Base-by-base conservation (phyloP, 2,888 invertebrate genomes). In the Melolontha melolontha region DNA sequence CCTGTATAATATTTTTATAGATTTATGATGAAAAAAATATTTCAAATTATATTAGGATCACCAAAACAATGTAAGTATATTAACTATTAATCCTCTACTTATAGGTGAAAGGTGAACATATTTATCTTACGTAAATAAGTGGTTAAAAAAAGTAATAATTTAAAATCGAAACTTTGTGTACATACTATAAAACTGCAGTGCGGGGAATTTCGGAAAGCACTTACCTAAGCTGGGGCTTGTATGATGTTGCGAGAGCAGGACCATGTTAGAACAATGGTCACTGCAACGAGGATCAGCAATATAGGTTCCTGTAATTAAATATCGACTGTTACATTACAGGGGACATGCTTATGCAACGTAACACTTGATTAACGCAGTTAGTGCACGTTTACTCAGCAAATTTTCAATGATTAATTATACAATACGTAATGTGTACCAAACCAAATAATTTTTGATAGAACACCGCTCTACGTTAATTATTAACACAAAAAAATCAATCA, bases 221-320 rank as follows among this genome's bases (percentile, higher is more conserved):
- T 62, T 62, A 62, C 59, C 68, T 68, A 68, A 55, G 55, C 54
- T 62, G 29, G 68, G 68, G 55, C 64, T 68, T 63, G 68, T 68
- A 47, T 68, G 68, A 40, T 68, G 68, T 55, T 68, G 68, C 17
- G 64, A 51, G 17, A 68, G 68, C 49, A 68, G 68, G 40, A 68
- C 55, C 63, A 68, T 64, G 47, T 68, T 64, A 49, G 68, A 64
- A 54, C 68, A 68, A 51, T 64, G 68, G 62, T 68, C 68, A 49
- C 68, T 68, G 68, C 68, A 68, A 34, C 68, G 64, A 22, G 68
- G 68, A 41, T 68, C 68, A 47, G 55, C 54, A 39, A 55, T 64
- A 68, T 55, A 68, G 29, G 68, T 44, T 50, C 57, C 68, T 68
- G 68, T 47, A 68, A 68, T 55, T 55, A 68, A 68, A 54, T 47